phyloP scores from a whole-genome alignment of 2,113 vertebrate species.

The Clarias batrachus region DNA sequence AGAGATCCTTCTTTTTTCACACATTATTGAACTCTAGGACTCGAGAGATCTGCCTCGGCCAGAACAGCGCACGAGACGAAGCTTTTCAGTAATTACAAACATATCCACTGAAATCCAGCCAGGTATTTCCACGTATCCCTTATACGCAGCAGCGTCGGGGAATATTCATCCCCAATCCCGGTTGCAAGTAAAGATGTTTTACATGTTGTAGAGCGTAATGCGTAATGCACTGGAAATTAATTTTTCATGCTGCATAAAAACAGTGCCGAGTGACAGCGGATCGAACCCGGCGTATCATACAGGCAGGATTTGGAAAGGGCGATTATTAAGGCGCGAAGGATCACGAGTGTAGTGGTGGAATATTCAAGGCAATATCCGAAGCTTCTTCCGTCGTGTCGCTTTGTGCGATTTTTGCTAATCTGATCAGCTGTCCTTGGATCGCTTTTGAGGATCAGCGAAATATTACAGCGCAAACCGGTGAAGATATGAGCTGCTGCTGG shows the following conservation, averaged over 20 bases:
- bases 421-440: neutral
- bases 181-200: slow-evolving; percentile 43
- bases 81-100: slow-evolving; percentile 49
- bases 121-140: slow-evolving; percentile 38
- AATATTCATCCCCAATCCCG: slow-evolving; percentile 45
- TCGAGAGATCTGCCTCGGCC: neutral
- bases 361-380: slow-evolving; percentile 3
- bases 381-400: neutral
- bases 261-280: slow-evolving; percentile 36
- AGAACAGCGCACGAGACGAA: neutral
- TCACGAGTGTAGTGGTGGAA: slow-evolving; percentile 21
- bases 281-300: slow-evolving; percentile 32
- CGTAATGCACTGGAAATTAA: slow-evolving; percentile 56
- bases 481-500: neutral
- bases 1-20: neutral
- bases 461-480: neutral
- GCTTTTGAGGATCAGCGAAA: slow-evolving; percentile 19
- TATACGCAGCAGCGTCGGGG: neutral
- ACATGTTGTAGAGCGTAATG: slow-evolving; percentile 49
- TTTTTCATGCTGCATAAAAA: slow-evolving; percentile 51
- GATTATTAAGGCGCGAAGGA: slow-evolving; percentile 44
- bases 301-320: slow-evolving; percentile 39
- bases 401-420: slow-evolving; percentile 14
- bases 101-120: slow-evolving; percentile 15
- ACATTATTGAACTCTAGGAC: neutral